Base-by-base conservation (phyloP, 2,888 invertebrate species). In the Drosophila rubida region DNA sequence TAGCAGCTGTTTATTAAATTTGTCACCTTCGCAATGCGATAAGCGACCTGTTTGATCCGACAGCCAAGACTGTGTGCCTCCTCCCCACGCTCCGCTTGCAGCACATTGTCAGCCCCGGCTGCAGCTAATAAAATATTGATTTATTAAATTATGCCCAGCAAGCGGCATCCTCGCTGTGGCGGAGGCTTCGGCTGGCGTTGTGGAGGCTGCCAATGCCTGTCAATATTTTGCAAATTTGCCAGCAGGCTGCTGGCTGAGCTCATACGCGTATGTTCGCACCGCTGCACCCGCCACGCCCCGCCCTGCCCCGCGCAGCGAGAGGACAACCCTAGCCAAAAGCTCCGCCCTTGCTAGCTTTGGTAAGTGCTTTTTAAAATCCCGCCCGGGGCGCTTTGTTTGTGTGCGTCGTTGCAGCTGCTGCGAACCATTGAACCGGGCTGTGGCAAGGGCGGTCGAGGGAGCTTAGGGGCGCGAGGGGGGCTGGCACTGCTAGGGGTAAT, bases 301-400 rank as follows among this genome's bases (percentile, higher is more conserved):
- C 4, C 9, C 32, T 41, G 11, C 4, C 1, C 7, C 1, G 9
- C 16, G 8, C 8, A 7, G 9, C 4, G 19, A 8, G 42, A 22
- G 30, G 42, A 42, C 53, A 41, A 13, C 54, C 54, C 42, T 39
- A 39, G 41, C 54, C 68, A 27, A 32, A 41, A 48, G 37, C 63
- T 59, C 30, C 59, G 63, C 54, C 50, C 51, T 59, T 66, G 68
- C 61, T 62, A 65, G 82, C 82, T 72, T 85, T 68, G 63, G 78
- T 81, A 84, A 84, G 84, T 88, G 84, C 84, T 84, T 84, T 84
- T 84, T 88, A 84, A 84, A 84, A 88, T 84, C 78, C 72, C 69
- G 79, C 84, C 79, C 60, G 48, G 57, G 69, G 84, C 81, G 71
- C 68, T 87, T 78, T 75, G 81, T 83, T 80, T 81, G 88, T 81